A percentile compares a stretch with the other conserved stretches of the same genome.
These are phyloP conservation scores for Hedychridium roseum DNA, from an alignment of 2,888 invertebrate species.

Conservation along the genomic window DNA sequence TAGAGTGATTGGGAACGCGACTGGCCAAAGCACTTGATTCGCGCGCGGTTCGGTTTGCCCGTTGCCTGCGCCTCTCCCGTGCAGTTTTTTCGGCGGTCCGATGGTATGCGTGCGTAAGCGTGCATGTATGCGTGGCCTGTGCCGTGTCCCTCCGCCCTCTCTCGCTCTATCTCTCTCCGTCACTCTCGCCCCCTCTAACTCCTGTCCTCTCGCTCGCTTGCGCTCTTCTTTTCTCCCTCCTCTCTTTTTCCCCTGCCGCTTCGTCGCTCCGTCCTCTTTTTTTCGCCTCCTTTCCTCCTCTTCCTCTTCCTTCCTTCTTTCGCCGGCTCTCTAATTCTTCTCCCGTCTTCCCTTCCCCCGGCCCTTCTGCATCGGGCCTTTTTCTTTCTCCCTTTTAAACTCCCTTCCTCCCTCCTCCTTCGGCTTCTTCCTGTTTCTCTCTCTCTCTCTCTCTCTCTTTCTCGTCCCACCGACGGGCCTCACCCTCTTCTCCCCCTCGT, in stretches of 20 bases:
- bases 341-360: conserved; percentile 9
- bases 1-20: conserved; percentile 65
- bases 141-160: neutral
- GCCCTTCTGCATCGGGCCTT: neutral
- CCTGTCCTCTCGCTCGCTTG: neutral
- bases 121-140: conserved; percentile 39
- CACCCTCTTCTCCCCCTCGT: neutral
- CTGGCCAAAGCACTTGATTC: conserved; percentile 64
- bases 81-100: conserved; percentile 59
- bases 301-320: too few species aligned
- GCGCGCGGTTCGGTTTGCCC: conserved; percentile 61
- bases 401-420: conserved; percentile 10
- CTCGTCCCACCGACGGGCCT: too few species aligned
- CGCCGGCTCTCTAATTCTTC: conserved; percentile 1
- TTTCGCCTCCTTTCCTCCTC: too few species aligned
- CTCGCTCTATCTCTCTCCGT: conserved; percentile 12
- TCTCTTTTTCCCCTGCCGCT: conserved; percentile 16
- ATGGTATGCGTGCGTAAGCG: conserved; percentile 43
- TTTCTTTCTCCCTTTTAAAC: conserved; percentile 1
- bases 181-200: conserved; percentile 1
- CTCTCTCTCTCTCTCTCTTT: conserved; percentile 21
- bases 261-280: conserved; percentile 5
- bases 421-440: conserved; percentile 9
- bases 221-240: conserved; percentile 10
- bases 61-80: conserved; percentile 63